Conservation (phyloP, 2,113 vertebrate species). For the Polyodon spathula region DNA sequence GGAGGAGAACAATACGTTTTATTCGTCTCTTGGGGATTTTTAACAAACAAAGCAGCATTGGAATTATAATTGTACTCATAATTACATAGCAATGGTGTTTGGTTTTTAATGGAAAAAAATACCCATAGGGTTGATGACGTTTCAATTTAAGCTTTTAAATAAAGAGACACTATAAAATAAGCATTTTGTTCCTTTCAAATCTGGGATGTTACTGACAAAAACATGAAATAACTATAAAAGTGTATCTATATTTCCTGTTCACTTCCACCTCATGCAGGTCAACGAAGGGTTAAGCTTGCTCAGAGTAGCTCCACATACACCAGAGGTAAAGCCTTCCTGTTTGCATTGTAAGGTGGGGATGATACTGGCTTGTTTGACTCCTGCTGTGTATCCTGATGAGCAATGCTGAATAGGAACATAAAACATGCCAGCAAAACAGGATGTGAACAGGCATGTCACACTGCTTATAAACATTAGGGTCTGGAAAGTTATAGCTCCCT, state of each 20-base stretch:
- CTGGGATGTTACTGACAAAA: too few species aligned
- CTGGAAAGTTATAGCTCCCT: background rate
- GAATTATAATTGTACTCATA: too few species aligned
- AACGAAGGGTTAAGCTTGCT: background rate
- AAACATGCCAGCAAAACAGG: background rate
- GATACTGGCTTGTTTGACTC: background rate
- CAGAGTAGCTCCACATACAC: background rate
- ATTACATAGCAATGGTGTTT: too few species aligned
- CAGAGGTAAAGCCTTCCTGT: background rate
- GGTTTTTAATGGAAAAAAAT: too few species aligned
- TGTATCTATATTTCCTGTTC: background rate
- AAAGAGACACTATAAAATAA: too few species aligned
- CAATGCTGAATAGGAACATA: background rate
- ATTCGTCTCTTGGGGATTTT: too few species aligned
- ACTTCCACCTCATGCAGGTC: background rate
- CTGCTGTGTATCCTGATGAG: background rate
- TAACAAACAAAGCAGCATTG: too few species aligned
- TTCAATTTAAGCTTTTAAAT: too few species aligned
- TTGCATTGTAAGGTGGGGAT: background rate
- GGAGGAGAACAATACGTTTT: too few species aligned
- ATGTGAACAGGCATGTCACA: constrained; percentile 1
- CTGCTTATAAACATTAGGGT: background rate
- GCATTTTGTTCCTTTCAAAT: too few species aligned
- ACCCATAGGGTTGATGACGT: too few species aligned
- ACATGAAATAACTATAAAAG: too few species aligned